phyloP scores from a whole-genome alignment of 2,113 vertebrate species.

The Tapirus terrestris region DNA sequence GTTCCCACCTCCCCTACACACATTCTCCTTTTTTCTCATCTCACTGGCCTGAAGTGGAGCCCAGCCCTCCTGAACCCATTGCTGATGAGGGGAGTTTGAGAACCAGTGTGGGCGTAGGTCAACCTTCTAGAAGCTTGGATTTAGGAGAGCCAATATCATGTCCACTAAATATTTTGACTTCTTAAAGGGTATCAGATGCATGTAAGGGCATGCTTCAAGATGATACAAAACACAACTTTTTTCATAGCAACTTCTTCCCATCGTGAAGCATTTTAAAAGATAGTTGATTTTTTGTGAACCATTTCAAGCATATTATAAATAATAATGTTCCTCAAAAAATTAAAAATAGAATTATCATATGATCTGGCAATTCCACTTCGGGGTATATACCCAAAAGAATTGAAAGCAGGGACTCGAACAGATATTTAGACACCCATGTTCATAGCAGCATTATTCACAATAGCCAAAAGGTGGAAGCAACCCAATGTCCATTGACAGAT shows the following conservation, averaged over 20 bases:
- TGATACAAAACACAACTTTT: background rate
- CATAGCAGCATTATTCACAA: background rate
- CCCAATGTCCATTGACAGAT: background rate
- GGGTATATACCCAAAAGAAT: background rate
- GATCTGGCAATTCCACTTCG: background rate
- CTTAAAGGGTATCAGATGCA: background rate
- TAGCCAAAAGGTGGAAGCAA: background rate
- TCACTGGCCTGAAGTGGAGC: background rate
- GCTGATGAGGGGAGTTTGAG: background rate
- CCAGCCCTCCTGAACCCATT: background rate
- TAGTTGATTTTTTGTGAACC: background rate
- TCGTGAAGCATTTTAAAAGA: background rate
- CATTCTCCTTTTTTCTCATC: background rate
- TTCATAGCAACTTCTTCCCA: background rate
- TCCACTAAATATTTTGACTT: background rate
- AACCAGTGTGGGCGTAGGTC: background rate
- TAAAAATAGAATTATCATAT: background rate
- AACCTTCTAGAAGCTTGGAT: background rate
- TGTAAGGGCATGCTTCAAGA: background rate
- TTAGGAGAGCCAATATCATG: background rate
- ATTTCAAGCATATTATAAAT: background rate
- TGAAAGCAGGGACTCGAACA: background rate
- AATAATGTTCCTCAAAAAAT: background rate
- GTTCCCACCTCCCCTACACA: background rate
- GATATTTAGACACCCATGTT: background rate